phyloP scores from a whole-genome alignment of 2,888 invertebrate genomes.

The Eulithis prunata region DNA sequence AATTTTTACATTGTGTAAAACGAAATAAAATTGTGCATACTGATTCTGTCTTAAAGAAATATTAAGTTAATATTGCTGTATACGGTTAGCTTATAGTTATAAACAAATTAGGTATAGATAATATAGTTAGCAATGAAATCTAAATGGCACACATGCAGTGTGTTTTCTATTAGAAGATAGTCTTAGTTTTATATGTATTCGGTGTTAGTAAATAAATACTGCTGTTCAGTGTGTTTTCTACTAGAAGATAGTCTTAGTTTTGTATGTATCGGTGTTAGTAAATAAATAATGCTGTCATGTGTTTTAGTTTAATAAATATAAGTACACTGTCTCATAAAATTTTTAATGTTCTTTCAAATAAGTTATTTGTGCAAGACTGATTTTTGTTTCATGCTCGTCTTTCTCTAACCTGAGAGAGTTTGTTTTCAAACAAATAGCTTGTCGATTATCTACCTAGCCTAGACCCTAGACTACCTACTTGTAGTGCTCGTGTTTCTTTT shows the following conservation, averaged over 20 bases:
- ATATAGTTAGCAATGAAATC: too few relatives aligned
- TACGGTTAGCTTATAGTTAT: too few relatives aligned
- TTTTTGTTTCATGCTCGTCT: constrained; percentile 8
- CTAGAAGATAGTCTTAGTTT: too few relatives aligned
- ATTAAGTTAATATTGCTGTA: background rate
- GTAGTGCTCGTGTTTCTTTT: constrained; percentile 1
- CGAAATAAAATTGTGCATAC: background rate
- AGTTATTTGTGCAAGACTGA: constrained; percentile 14
- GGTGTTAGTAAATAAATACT: too few relatives aligned
- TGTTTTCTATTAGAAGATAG: too few relatives aligned
- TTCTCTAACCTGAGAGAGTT: background rate
- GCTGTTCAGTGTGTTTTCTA: too few relatives aligned
- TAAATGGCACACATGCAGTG: too few relatives aligned
- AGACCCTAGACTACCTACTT: background rate
- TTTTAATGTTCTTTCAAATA: constrained; percentile 2
- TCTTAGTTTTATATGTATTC: too few relatives aligned
- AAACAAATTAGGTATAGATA: too few relatives aligned
- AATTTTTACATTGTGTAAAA: background rate
- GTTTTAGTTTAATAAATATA: background rate
- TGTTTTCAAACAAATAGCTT: background rate
- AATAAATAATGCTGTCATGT: background rate
- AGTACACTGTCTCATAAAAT: constrained; percentile 17
- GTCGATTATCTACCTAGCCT: background rate
- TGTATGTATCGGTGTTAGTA: too few relatives aligned
- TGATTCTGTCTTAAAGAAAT: background rate